phyloP scores from a whole-genome alignment of 2,888 invertebrate species.

The Salticus scenicus region DNA sequence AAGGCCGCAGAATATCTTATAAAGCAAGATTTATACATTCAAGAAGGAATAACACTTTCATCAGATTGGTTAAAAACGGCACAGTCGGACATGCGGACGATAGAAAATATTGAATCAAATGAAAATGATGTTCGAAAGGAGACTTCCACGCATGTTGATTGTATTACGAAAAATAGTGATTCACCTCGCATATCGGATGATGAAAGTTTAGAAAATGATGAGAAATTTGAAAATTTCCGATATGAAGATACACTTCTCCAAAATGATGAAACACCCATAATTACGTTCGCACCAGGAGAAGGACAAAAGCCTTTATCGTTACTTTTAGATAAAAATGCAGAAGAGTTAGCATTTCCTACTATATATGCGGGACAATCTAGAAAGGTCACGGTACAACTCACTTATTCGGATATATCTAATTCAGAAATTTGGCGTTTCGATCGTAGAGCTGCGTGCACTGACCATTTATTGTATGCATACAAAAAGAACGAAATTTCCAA shows the following conservation, averaged over 20 bases:
- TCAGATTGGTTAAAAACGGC: background rate
- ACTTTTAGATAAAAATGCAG: slow-evolving; percentile 71
- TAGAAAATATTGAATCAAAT: too few relatives aligned
- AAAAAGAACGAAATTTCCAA: too few relatives aligned
- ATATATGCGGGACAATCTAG: slow-evolving; percentile 27
- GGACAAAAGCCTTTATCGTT: slow-evolving; percentile 72
- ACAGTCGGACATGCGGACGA: background rate
- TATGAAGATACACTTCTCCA: background rate
- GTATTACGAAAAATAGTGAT: too few relatives aligned
- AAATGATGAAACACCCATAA: background rate
- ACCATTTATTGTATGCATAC: background rate
- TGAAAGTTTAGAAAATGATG: slow-evolving; percentile 7
- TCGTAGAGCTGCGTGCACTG: background rate
- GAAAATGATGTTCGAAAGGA: too few relatives aligned
- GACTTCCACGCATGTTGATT: too few relatives aligned
- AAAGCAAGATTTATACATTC: background rate
- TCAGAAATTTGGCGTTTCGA: slow-evolving; percentile 11
- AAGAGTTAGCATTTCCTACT: slow-evolving; percentile 50
- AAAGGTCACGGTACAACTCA: background rate
- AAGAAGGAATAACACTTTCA: background rate
- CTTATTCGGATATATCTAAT: background rate
- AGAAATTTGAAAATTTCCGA: background rate
- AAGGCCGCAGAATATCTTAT: slow-evolving; percentile 1
- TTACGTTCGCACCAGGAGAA: slow-evolving; percentile 73
- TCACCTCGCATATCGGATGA: too few relatives aligned